phyloP scores from a whole-genome alignment of 1,140 invertebrate species.

The Camponotus pennsylvanicus region DNA sequence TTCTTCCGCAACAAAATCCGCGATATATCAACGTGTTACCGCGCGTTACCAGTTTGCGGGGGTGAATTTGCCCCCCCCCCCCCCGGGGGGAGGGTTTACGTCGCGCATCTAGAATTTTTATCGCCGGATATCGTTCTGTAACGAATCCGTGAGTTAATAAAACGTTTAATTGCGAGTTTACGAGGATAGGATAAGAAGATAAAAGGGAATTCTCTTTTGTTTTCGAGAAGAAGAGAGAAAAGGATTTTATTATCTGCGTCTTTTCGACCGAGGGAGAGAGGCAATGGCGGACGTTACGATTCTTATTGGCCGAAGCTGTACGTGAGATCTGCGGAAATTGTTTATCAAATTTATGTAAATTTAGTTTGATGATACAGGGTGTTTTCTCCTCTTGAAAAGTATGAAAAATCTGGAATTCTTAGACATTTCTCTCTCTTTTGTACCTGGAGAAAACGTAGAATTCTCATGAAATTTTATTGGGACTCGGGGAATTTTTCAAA shows the following conservation, averaged over 20 bases:
- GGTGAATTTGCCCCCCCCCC: not conserved
- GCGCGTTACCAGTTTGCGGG: not conserved
- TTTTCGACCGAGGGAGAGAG: not conserved
- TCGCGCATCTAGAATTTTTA: constrained; percentile 29
- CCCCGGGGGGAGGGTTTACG: not conserved
- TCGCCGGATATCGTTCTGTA: not conserved
- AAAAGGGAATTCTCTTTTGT: not conserved
- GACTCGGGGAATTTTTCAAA: no score
- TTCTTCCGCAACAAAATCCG: constrained; percentile 46
- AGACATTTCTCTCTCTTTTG: no score
- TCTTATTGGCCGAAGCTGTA: not conserved
- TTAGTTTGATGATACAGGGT: not conserved
- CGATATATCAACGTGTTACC: constrained; percentile 50
- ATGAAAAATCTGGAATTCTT: no score
- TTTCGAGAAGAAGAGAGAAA: no score
- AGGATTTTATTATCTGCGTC: not conserved
- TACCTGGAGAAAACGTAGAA: no score
- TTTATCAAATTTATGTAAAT: not conserved
- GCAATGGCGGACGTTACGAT: not conserved
- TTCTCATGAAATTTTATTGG: no score
- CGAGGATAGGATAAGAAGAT: not conserved
- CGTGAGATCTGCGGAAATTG: not conserved
- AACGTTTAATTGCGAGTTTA: constrained; percentile 49
- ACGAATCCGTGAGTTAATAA: constrained; percentile 9
- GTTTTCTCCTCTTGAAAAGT: no score